These are phyloP conservation scores for Drosophila melanica DNA, from an alignment of 1,140 invertebrate species.

Conservation along the genomic window DNA sequence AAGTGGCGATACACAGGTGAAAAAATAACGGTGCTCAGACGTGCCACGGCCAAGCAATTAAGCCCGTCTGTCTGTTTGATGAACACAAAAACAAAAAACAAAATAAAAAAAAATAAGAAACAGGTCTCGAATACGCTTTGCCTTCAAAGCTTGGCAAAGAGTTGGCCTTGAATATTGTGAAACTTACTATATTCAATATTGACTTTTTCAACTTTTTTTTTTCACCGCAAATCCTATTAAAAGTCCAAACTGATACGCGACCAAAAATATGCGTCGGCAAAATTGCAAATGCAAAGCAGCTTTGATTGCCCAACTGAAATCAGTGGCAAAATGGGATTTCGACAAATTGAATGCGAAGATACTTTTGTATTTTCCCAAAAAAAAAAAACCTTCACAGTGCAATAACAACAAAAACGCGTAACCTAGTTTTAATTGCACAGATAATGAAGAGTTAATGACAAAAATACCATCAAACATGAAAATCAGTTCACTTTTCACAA, in stretches of 20 bases:
- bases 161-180: neutral
- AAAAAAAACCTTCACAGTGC: no score
- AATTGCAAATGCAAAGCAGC: neutral
- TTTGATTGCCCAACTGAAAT: neutral
- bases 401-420: no score
- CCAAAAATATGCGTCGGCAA: neutral
- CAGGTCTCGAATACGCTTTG: neutral
- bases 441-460: no score
- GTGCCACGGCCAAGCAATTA: neutral
- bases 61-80: neutral
- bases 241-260: neutral
- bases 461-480: no score
- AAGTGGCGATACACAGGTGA: neutral
- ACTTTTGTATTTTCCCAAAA: no score
- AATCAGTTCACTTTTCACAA: no score
- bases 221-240: slow-evolving; percentile 3
- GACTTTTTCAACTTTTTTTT: neutral
- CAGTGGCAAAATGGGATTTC: no score
- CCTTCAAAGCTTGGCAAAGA: neutral
- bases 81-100: neutral
- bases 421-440: no score
- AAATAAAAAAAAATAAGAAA: no score
- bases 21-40: neutral
- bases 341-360: no score
- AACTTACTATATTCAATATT: neutral